Base-by-base conservation (phyloP, 2,113 vertebrate genomes). In the Phrynosoma blainvillii region DNA sequence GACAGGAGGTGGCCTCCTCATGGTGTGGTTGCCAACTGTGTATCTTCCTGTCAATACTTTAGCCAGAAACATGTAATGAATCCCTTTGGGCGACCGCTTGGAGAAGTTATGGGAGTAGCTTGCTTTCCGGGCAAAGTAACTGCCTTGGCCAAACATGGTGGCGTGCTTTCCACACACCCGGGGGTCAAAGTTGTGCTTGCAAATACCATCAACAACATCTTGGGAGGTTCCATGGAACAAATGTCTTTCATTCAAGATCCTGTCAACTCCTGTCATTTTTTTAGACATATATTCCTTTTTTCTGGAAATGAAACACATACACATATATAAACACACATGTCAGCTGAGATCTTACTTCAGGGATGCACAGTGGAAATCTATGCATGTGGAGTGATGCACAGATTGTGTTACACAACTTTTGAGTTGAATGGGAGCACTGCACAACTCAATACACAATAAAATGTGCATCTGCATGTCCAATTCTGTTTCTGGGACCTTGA, bases 161-260 rank as follows among this genome's bases (percentile, higher is more conserved):
- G 99, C 99, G 12, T 99, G 99, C 42, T 99, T 99, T 87, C 99
- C 99, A 30, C 98, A 99, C 52, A 99, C 98, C 0, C 99, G 97
- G 0, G 99, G 99, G 95, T 99, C 99, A 10, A 99, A 99, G 97
- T 99, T 99, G 97, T 99, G 99, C 96, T 99, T 99, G 96, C 99
- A 99, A 97, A 99, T 99, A 5, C 98, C 99, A 56, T 99, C 98
- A 75, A 99, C 98, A 85, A 98, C 99, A 14, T 99, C 99, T 87
- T 98, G 97, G 0, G 99, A 99, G 20, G 99, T 99, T 94, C 99
- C 99, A 4, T 99, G 99, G 96, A 99, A 99, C 92, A 99, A 97
- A 95, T 99, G 99, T 85, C 98, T 97, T 93, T 99, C 99, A 1
- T 98, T 99, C 95, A 99, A 97, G 73, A 99, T 96, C 89, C 98